Conservation (phyloP, 2,888 invertebrate species). For the Chelonus formosanus region DNA sequence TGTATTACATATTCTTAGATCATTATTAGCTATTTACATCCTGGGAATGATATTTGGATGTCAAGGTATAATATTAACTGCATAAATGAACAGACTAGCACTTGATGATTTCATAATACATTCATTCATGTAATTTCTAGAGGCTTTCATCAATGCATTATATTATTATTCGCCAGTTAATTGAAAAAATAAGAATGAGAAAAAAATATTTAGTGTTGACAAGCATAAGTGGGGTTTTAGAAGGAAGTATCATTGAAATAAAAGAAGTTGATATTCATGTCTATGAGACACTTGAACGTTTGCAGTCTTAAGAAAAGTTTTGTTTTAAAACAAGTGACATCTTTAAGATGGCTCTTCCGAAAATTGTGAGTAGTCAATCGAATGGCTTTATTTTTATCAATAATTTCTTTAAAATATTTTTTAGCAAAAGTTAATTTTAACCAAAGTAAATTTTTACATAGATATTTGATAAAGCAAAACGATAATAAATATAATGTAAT, state of each 20-base stretch:
- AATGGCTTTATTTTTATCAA: too few relatives aligned
- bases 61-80: conserved; percentile 25
- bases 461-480: too few relatives aligned
- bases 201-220: too few relatives aligned
- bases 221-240: too few relatives aligned
- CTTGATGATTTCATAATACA: conserved; percentile 26
- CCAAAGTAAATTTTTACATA: too few relatives aligned
- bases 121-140: conserved; percentile 20
- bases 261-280: neutral
- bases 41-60: conserved; percentile 34
- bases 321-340: too few relatives aligned
- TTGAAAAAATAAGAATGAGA: conserved; percentile 18
- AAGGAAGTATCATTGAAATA: conserved; percentile 5
- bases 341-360: too few relatives aligned
- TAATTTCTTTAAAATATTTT: too few relatives aligned
- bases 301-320: neutral
- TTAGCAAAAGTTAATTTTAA: too few relatives aligned
- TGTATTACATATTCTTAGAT: conserved; percentile 16
- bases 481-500: too few relatives aligned
- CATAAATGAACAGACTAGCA: conserved; percentile 1
- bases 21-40: conserved; percentile 19
- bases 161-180: conserved; percentile 41
- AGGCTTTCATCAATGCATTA: conserved; percentile 38
- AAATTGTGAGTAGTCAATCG: too few relatives aligned
- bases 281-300: neutral